Percentiles rank a stretch among this genome's conserved stretches.
These are phyloP conservation scores for Drosophila anomalata DNA, from an alignment of 2,888 invertebrate species.

Conservation along the genomic window DNA sequence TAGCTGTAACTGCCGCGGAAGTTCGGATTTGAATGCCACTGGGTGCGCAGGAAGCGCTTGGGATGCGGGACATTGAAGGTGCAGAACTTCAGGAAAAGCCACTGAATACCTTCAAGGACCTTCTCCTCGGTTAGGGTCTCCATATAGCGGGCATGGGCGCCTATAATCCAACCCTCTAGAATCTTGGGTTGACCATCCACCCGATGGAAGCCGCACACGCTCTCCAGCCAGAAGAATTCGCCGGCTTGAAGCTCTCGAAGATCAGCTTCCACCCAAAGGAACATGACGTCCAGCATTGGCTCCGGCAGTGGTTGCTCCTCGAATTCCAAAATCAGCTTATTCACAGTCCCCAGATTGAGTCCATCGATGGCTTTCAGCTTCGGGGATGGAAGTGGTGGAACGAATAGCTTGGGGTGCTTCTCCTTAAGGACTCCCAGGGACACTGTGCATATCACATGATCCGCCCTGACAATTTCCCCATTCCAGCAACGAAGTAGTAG, in stretches of 20 bases:
- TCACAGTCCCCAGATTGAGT: slow-evolving; percentile 86
- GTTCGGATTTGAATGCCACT: slow-evolving; percentile 87
- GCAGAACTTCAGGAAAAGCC: slow-evolving; percentile 76
- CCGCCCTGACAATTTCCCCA: slow-evolving; percentile 83
- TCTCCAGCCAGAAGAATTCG: slow-evolving; percentile 86
- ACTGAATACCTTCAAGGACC: slow-evolving; percentile 65
- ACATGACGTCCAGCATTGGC: slow-evolving; percentile 84
- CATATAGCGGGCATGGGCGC: slow-evolving; percentile 86
- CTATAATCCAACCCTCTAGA: slow-evolving; percentile 89
- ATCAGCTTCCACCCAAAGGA: slow-evolving; percentile 86
- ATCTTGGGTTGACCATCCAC: slow-evolving; percentile 86
- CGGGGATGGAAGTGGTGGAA: slow-evolving; percentile 83
- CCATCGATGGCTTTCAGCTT: slow-evolving; percentile 85
- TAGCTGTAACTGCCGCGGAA: slow-evolving; percentile 88
- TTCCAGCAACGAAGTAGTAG: slow-evolving; percentile 75
- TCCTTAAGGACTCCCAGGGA: slow-evolving; percentile 87
- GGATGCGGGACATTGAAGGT: slow-evolving; percentile 67
- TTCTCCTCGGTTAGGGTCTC: slow-evolving; percentile 86
- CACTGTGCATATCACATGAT: slow-evolving; percentile 86
- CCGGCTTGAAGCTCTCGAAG: slow-evolving; percentile 62
- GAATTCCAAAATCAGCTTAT: slow-evolving; percentile 87
- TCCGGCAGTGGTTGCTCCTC: slow-evolving; percentile 85
- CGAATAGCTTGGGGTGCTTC: slow-evolving; percentile 82
- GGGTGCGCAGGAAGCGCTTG: slow-evolving; percentile 84
- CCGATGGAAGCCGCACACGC: slow-evolving; percentile 87